Base-by-base conservation (phyloP, 2,888 invertebrate genomes). In the Sabatieria punctata region DNA sequence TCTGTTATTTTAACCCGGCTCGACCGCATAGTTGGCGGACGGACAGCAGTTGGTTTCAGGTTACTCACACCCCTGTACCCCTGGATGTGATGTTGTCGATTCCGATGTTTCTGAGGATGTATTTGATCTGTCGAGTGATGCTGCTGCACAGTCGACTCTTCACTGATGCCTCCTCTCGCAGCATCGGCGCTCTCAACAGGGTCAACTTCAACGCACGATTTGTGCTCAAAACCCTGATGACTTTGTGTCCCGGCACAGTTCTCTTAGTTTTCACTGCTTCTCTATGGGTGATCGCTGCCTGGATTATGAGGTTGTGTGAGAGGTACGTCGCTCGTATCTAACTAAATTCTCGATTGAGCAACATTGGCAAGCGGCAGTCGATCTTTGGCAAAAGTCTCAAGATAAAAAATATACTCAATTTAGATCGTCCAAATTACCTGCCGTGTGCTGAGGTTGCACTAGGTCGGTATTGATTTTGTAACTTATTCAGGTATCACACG, bases 111-210 rank as follows among this genome's bases (percentile, higher is more conserved):
- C 80, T 95, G 72, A 79, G 97, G 67, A 80, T 97, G 65, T 97
- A 97, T 75, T 79, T 97, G 71, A 91, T 97, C 73, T 93, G 91
- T 75, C 80, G 97, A 65, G 95, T 95, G 63, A 95, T 97, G 95
- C 77, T 97, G 67, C 78, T 99, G 62, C 97, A 97, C 75, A 91
- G 89, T 72, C 91, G 95, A 77, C 77, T 95, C 61, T 95, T 97
- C 75, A 97, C 95, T 55, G 95, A 97, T 73, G 93, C 95, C 64
- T 91, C 91, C 4, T 91, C 89, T 55, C 78, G 95, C 69, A 68
- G 24, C 56, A 68, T 38, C 30, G 45, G 45, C 24, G 45, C 47
- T 2, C 36, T 47, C 15, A 57, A 56, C 45, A 19, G 22, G 25
- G 93, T 95, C 71, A 91, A 93, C 75, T 95, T 95, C 78, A 73